A percentile compares a stretch with the other conserved stretches of the same genome.
Evolutionary conservation across 2,797 vertebrate species (phyloP).

Genomic region (Toxotes lorentzi): DNA sequence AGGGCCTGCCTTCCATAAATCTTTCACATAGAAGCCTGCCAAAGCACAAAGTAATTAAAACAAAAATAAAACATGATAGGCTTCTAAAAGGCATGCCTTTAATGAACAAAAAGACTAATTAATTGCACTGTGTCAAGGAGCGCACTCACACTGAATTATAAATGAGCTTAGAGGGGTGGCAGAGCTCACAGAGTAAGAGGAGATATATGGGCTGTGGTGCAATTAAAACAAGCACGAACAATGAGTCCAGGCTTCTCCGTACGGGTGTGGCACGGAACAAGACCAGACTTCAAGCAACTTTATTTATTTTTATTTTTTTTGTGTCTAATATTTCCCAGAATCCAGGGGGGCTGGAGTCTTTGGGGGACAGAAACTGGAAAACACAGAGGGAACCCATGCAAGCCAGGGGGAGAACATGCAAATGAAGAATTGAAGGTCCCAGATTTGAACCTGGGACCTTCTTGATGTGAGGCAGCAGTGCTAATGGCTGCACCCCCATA

Average conservation of each 20-base stretch:
- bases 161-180: conserved; percentile 66
- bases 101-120: conserved; percentile 85
- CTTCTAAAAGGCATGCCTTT: conserved; percentile 76
- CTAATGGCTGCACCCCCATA: too few species aligned
- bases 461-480: too few species aligned
- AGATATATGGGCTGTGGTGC: conserved; percentile 43
- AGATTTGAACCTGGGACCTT: too few species aligned
- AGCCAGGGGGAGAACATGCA: too few species aligned
- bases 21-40: conserved; percentile 68
- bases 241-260: neutral
- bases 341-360: too few species aligned
- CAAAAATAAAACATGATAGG: conserved; percentile 81
- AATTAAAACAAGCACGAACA: conserved; percentile 22
- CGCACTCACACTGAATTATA: conserved; percentile 75
- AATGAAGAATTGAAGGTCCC: too few species aligned
- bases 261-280: neutral
- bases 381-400: too few species aligned
- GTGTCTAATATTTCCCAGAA: too few species aligned
- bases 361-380: too few species aligned
- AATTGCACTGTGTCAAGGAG: conserved; percentile 78
- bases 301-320: too few species aligned
- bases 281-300: neutral
- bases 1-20: conserved; percentile 54
- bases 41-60: conserved; percentile 78
- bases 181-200: conserved; percentile 54